Conservation (phyloP, 2,113 vertebrate species). For the Pseudonaja textilis region DNA sequence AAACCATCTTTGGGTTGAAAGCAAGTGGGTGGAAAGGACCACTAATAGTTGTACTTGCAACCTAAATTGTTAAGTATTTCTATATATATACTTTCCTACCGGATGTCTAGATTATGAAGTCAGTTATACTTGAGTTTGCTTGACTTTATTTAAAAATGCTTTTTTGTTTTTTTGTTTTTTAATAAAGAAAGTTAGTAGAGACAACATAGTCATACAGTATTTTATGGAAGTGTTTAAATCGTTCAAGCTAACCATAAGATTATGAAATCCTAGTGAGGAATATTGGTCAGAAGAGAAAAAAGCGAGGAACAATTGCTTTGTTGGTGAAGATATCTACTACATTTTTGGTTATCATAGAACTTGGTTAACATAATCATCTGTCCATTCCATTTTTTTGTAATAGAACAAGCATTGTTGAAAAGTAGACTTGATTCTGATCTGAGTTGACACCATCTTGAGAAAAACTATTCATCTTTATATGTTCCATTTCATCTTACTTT, state of each 20-base stretch:
- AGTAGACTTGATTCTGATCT: not conserved
- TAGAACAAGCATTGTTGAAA: not conserved
- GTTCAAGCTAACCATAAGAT: not conserved
- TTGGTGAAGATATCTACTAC: not conserved
- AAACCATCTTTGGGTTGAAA: not conserved
- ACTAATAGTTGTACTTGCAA: not conserved
- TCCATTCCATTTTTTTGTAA: not conserved
- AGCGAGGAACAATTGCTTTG: not conserved
- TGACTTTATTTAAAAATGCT: not conserved
- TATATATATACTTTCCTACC: not conserved
- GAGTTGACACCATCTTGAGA: not conserved
- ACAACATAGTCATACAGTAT: not conserved
- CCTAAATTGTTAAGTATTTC: not conserved
- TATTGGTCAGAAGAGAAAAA: not conserved
- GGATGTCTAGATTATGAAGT: not conserved
- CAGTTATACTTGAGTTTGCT: not conserved
- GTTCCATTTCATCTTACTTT: not conserved
- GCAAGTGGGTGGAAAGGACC: not conserved
- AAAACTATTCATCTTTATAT: not conserved
- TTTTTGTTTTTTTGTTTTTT: not conserved
- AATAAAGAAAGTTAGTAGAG: constrained; percentile 13
- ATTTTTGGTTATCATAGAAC: not conserved
- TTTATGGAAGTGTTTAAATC: not conserved
- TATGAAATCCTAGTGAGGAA: not conserved
- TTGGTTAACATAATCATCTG: not conserved